Base-by-base conservation (phyloP, 2,113 vertebrate species). In the Meriones unguiculatus region DNA sequence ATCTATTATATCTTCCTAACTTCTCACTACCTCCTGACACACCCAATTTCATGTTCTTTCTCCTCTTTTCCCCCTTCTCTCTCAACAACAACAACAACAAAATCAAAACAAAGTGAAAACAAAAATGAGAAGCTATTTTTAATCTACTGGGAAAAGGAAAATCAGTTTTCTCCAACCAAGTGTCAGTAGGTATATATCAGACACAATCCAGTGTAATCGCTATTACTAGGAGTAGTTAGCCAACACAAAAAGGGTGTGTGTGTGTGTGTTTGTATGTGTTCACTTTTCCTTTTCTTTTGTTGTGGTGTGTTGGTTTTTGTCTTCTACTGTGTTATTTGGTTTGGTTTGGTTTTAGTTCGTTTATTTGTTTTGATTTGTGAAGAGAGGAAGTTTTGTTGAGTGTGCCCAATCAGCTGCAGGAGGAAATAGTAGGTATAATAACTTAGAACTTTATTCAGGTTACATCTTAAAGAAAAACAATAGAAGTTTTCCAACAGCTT, bases 11-110 rank as follows among this genome's bases (percentile, higher is more conserved):
- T 46, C 46, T 46, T 46, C 46, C 46, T 46, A 46, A 5, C 46
- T 46, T 46, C 46, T 5, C 46, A 96, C 95, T 97, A 81, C 94
- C 82, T 95, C 32, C 25, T 96, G 15, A 57, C 15, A 1, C 46
- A 46, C 46, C 46, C 95, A 96, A 89, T 97, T 69, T 57, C 57
- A 13, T 15, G 12, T 15, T 57, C 64, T 65, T 9, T 67, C 65
- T 30, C 28, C 13, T 3, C 18, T 38, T 7, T 57, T 5, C n/a
- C 35, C 38, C 17, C 1, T 11, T 62, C 13, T n/a, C 12, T 82
- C 80, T 62, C 35, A 38, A 38, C 62, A 38, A n/a, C 35, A 38
- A n/a, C 35, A 38, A 20, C 38, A 62, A 38, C 8, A 62, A 62
- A 38, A 62, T 59, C 35, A 82, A 62, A 82, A 62, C 10, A 62